Percentiles rank a stretch among this genome's conserved stretches.
These are phyloP conservation scores for Rattus norvegicus DNA, from an alignment of 2,113 vertebrate genomes.

Conservation along the genomic window GRCr8 NC_086021.1:136408001-136408500, in stretches of 20 bases:
- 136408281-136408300: background rate
- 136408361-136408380: fast-evolving
- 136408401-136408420: fast-evolving
- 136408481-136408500: background rate
- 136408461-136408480: fast-evolving
- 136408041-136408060: background rate
- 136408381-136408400: fast-evolving
- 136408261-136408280: background rate
- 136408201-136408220: background rate
- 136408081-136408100: background rate
- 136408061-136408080: background rate
- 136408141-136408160: too few species aligned
- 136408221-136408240: too few species aligned
- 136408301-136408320: background rate
- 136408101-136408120: background rate
- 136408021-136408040: background rate
- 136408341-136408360: fast-evolving
- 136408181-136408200: background rate
- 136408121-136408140: background rate
- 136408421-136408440: fast-evolving
- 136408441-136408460: fast-evolving
- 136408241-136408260: background rate
- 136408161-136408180: background rate
- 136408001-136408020: background rate
- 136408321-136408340: background rate